phyloP scores from a whole-genome alignment of 2,113 vertebrate genomes.

The Lonchura striata region DNA sequence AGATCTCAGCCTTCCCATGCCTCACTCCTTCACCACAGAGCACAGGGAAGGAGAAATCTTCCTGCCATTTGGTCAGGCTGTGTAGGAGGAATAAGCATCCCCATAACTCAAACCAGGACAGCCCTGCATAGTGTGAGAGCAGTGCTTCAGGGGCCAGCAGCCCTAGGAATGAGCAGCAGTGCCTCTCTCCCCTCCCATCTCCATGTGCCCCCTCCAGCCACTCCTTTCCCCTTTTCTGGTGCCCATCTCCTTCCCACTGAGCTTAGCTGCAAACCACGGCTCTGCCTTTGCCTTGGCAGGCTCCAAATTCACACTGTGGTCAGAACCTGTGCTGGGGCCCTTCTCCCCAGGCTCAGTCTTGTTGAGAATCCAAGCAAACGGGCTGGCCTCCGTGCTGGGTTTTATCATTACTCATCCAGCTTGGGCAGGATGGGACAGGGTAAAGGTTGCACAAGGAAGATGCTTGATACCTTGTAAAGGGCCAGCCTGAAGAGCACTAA shows the following conservation, averaged over 20 bases:
- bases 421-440: background rate
- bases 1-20: background rate
- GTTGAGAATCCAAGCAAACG: background rate
- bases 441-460: background rate
- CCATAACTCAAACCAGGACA: background rate
- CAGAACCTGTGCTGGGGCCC: background rate
- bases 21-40: background rate
- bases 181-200: background rate
- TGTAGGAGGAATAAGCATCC: background rate
- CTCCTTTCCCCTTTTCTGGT: background rate
- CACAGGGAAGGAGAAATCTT: background rate
- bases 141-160: background rate
- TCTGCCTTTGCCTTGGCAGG: background rate
- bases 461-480: background rate
- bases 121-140: background rate
- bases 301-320: background rate
- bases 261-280: background rate
- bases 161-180: background rate
- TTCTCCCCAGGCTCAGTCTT: background rate
- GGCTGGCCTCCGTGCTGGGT: background rate
- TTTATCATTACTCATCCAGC: background rate
- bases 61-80: background rate
- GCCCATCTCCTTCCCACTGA: background rate
- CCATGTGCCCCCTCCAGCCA: background rate
- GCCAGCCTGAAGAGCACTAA: background rate